Base-by-base conservation (phyloP, 2,888 invertebrate species). In the Sisyra terminalis region DNA sequence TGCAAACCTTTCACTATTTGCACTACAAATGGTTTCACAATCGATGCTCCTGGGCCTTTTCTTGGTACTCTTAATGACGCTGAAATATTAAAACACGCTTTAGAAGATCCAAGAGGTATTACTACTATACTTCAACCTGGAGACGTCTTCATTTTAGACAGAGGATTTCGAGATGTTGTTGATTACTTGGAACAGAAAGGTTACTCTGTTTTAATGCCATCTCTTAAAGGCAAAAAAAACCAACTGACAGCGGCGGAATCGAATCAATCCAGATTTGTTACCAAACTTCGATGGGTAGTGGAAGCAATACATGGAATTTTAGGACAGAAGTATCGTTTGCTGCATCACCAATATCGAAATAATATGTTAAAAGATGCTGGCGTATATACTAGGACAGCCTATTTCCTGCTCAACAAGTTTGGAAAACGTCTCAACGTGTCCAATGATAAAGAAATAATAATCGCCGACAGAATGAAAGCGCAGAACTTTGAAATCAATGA, bases 81-180 rank as follows among this genome's bases (percentile, higher is more conserved):
- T 8, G 4, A 3, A 16, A 37, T 37, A 10, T 8, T 37, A 15
- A 37, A 37, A 37, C 3, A 6, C 13, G 5, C 13, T 3, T 6
- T 37, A 9, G 5, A 16, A n/a, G 37, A 37, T 13, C 9, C 32
- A 3, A 13, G 5, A 6, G 37, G 37, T 3, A 13, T 32, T 6
- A 37, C 5, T 6, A 8, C 32, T 37, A 10, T 49, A 29, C 24
- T 52, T 15, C 35, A 49, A 44, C 34, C 24, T 16, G 49, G 45
- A 7, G 51, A 53, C 24, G 36, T 46, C 16, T 49, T 43, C 36
- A 44, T 54, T 11, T 38, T 53, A 6, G 50, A 54, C 47, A 43
- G 51, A 16, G 53, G 53, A 5, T 53, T 52, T 34, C 41, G 51
- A 13, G 53, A 51, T 39, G 49, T 50, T 8, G 32, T 43, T 17